Percentiles rank a stretch among this genome's conserved stretches.
Conservation (phyloP, 2,888 invertebrate species). For the Chalcosyrphus nemorum region DNA sequence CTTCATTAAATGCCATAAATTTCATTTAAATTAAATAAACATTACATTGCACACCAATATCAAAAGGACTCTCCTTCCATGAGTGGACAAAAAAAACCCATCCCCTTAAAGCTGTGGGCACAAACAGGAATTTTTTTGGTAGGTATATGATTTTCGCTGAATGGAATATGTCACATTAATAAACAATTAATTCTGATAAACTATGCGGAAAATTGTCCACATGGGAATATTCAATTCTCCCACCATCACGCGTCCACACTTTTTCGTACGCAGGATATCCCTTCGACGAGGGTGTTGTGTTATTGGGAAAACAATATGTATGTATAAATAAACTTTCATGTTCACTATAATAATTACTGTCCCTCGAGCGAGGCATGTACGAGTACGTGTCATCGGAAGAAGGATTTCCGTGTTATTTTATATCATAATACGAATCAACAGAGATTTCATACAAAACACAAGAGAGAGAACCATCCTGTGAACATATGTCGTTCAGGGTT, state of each 20-base stretch:
- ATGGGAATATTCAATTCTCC: slow-evolving; percentile 23
- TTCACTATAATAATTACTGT: slow-evolving; percentile 15
- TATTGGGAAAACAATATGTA: slow-evolving; percentile 29
- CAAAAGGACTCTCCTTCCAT: too few relatives aligned
- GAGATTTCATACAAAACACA: background rate
- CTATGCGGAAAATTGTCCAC: slow-evolving; percentile 35
- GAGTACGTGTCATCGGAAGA: slow-evolving; percentile 56
- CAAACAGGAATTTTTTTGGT: background rate
- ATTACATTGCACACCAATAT: background rate
- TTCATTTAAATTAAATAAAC: background rate
- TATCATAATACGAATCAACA: slow-evolving; percentile 25
- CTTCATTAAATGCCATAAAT: background rate
- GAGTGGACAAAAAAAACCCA: too few relatives aligned
- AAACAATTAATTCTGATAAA: slow-evolving; percentile 56
- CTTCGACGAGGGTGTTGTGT: background rate
- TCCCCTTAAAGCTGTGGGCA: too few relatives aligned
- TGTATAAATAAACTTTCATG: slow-evolving; percentile 59
- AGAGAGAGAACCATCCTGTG: slow-evolving; percentile 13
- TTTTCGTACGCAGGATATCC: slow-evolving; percentile 19
- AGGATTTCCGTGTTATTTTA: slow-evolving; percentile 57
- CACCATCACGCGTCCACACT: slow-evolving; percentile 9
- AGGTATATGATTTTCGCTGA: slow-evolving; percentile 2
- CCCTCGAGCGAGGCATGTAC: background rate
- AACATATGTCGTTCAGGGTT: slow-evolving; percentile 45
- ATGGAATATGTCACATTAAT: slow-evolving; percentile 45